A percentile compares a stretch with the other conserved stretches of the same genome.
Conservation (phyloP, 2,888 invertebrate species). For the Meteorus colon region DNA sequence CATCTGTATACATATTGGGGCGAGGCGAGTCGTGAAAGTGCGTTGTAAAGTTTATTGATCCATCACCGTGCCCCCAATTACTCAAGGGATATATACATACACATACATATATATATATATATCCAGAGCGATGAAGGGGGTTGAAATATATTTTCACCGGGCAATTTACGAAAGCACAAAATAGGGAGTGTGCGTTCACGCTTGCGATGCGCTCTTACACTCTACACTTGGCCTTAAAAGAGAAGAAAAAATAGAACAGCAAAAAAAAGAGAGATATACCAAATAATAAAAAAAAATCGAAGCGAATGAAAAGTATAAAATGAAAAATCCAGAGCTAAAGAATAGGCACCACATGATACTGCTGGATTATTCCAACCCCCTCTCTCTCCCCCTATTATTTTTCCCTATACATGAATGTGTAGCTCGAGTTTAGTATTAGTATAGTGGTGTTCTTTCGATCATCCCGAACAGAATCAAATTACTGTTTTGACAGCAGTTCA, state of each 20-base stretch:
- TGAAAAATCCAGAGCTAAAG: background rate
- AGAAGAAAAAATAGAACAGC: background rate
- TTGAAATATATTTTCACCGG: constrained; percentile 24
- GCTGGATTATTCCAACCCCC: background rate
- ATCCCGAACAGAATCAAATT: constrained; percentile 62
- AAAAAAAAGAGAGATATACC: background rate
- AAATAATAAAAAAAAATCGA: background rate
- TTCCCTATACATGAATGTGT: background rate
- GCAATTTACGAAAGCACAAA: constrained; percentile 29
- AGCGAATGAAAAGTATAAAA: background rate
- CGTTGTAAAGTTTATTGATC: constrained; percentile 47
- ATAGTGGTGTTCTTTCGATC: constrained; percentile 34
- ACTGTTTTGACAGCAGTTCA: constrained; percentile 72
- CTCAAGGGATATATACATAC: constrained; percentile 26
- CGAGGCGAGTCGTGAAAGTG: constrained; percentile 37
- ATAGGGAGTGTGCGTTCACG: constrained; percentile 23
- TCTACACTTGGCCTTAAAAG: background rate
- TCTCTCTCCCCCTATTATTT: background rate
- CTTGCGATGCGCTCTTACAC: background rate
- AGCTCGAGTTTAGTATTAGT: constrained; percentile 15
- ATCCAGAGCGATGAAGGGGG: constrained; percentile 20
- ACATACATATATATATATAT: background rate
- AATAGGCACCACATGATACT: background rate
- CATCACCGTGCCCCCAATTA: constrained; percentile 47
- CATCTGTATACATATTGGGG: constrained; percentile 11